Evolutionary conservation across 2,797 vertebrate species (phyloP).

Genomic region (Eulemur coronatus): DNA sequence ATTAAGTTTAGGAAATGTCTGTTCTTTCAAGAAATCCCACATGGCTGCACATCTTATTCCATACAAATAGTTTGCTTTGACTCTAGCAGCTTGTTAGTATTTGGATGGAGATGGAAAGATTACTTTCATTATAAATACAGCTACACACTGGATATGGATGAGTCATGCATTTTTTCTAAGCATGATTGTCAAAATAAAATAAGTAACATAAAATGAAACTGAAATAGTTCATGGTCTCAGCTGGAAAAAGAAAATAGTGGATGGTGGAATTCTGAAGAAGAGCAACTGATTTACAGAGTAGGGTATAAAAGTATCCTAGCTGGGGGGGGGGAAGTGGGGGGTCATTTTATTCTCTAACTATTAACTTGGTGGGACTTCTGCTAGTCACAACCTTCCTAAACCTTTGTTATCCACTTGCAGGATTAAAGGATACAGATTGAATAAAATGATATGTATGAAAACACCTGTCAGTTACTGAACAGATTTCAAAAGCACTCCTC

Average conservation of each 20-base stretch:
- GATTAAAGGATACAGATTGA: background rate
- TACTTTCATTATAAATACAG: background rate
- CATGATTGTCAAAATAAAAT: background rate
- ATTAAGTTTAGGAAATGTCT: background rate
- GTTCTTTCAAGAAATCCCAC: background rate
- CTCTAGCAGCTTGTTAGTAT: background rate
- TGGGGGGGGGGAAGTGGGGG: background rate
- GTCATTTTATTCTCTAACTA: background rate
- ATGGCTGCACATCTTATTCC: background rate
- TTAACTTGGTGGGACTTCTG: background rate
- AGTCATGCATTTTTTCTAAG: background rate
- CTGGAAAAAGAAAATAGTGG: background rate
- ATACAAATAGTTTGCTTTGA: background rate
- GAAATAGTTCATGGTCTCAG: background rate
- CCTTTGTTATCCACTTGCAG: background rate
- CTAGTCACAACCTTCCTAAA: background rate
- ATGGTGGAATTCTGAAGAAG: background rate
- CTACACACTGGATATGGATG: background rate
- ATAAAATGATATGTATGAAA: background rate
- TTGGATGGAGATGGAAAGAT: conserved; percentile 29
- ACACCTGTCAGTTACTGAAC: background rate
- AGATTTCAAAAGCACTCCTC: background rate
- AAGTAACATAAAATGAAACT: background rate
- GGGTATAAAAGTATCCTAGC: background rate
- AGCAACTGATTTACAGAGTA: background rate